Evolutionary conservation across 2,888 invertebrate species (phyloP).

Genomic region (Campaea margaritaria): DNA sequence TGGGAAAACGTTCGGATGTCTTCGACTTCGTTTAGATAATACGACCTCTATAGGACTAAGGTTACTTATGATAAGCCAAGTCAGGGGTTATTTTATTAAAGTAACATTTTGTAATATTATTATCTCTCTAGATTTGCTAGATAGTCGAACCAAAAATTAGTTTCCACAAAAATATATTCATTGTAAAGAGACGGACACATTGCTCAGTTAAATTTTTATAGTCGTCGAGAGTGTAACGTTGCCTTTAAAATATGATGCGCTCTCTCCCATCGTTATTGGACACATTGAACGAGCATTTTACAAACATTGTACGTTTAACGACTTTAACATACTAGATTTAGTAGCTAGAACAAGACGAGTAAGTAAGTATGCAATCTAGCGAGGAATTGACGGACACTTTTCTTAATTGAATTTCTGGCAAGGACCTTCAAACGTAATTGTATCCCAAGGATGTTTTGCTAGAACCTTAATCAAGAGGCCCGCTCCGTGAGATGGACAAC

Average conservation of each 20-base stretch:
- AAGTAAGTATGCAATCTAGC: constrained; percentile 9
- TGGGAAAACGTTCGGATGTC: not conserved
- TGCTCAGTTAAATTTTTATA: too few relatives aligned
- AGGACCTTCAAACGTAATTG: constrained; percentile 16
- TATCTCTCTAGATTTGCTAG: too few relatives aligned
- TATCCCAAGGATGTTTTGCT: constrained; percentile 16
- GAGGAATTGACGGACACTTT: constrained; percentile 17
- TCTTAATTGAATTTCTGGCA: constrained; percentile 29
- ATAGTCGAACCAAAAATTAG: too few relatives aligned
- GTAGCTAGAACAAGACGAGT: constrained; percentile 18
- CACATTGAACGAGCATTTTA: constrained; percentile 6
- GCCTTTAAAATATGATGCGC: constrained; percentile 1
- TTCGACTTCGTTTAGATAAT: not conserved
- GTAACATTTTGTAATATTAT: too few relatives aligned
- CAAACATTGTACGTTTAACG: constrained; percentile 22
- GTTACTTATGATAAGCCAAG: too few relatives aligned
- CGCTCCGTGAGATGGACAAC: not conserved
- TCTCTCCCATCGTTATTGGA: constrained; percentile 1
- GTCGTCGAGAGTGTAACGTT: too few relatives aligned
- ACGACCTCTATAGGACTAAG: not conserved
- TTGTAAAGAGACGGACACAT: too few relatives aligned
- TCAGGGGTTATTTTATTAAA: too few relatives aligned
- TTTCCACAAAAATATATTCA: too few relatives aligned
- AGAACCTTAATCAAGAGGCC: constrained; percentile 22
- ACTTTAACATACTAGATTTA: constrained; percentile 10